Evolutionary conservation across 2,113 vertebrate species (phyloP).

Genomic region (Eulacestoma nigropectus): DNA sequence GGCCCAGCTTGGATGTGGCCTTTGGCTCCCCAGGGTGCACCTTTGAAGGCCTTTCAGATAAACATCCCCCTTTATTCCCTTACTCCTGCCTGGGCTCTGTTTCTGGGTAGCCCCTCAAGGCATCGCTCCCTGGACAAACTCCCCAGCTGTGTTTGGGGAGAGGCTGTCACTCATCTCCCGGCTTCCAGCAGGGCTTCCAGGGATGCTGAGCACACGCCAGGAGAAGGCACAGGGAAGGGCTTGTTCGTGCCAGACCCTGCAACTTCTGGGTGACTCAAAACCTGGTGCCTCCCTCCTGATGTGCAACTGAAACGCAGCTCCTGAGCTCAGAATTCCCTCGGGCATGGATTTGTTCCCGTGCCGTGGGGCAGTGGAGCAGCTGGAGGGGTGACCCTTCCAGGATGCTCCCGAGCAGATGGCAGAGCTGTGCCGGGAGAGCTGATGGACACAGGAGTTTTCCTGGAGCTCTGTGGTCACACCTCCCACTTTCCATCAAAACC

Average conservation of each 20-base stretch:
- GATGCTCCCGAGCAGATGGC: background rate
- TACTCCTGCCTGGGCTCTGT: no score
- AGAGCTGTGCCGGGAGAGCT: background rate
- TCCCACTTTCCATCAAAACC: background rate
- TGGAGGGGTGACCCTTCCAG: background rate
- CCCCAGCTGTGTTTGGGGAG: background rate
- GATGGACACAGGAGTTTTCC: background rate
- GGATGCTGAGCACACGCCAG: rapidly evolving
- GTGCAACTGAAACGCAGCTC: background rate
- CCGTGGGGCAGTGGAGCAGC: background rate
- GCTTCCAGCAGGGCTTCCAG: background rate
- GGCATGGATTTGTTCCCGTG: background rate
- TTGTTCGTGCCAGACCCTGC: background rate
- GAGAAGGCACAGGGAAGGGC: background rate
- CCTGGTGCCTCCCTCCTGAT: background rate
- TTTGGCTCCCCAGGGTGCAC: no score
- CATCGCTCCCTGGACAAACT: background rate
- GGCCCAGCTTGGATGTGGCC: no score
- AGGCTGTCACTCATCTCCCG: background rate
- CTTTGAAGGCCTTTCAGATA: no score
- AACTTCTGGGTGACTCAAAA: background rate
- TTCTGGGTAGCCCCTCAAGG: no score
- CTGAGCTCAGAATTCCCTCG: background rate
- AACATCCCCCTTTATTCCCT: no score
- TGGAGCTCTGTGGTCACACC: background rate